These are phyloP conservation scores for Drosophila dunni DNA, from an alignment of 1,140 invertebrate species.

Conservation along the genomic window DNA sequence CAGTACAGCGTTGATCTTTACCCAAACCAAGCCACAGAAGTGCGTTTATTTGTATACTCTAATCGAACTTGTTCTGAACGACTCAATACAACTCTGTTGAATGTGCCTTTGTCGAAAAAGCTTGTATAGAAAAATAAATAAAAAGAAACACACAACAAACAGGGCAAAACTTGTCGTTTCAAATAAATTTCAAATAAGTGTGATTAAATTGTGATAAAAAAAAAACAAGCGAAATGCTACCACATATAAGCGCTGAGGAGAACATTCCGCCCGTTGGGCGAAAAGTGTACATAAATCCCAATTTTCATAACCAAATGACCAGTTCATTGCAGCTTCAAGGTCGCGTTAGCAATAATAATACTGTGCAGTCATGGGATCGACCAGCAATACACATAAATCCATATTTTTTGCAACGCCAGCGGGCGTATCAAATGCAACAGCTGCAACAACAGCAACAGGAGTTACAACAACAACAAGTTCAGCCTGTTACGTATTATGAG, in stretches of 20 bases:
- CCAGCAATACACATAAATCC: conserved; percentile 75
- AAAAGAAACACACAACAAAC: neutral
- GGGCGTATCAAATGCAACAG: conserved; percentile 34
- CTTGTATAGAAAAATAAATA: conserved; percentile 20
- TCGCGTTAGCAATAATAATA: conserved; percentile 20
- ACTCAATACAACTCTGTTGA: neutral
- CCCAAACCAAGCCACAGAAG: too few species aligned
- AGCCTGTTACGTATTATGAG: conserved; percentile 36
- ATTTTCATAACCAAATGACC: conserved; percentile 53
- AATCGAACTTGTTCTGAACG: too few species aligned
- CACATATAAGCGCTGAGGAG: conserved; percentile 61
- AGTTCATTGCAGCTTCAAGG: conserved; percentile 52
- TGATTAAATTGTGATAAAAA: conserved; percentile 22
- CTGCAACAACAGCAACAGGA: conserved; percentile 31
- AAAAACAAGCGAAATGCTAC: conserved; percentile 55
- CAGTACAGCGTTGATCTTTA: too few species aligned
- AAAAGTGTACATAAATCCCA: conserved; percentile 76
- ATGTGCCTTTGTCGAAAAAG: conserved; percentile 23
- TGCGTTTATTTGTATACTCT: too few species aligned
- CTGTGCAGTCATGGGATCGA: conserved; percentile 26
- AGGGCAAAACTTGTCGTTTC: neutral
- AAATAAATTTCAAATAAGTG: neutral
- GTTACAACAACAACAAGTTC: conserved; percentile 28
- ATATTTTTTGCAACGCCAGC: conserved; percentile 64
- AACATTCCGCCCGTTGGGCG: conserved; percentile 47